Conservation (phyloP, 2,113 vertebrate species). For the Sturnus vulgaris region DNA sequence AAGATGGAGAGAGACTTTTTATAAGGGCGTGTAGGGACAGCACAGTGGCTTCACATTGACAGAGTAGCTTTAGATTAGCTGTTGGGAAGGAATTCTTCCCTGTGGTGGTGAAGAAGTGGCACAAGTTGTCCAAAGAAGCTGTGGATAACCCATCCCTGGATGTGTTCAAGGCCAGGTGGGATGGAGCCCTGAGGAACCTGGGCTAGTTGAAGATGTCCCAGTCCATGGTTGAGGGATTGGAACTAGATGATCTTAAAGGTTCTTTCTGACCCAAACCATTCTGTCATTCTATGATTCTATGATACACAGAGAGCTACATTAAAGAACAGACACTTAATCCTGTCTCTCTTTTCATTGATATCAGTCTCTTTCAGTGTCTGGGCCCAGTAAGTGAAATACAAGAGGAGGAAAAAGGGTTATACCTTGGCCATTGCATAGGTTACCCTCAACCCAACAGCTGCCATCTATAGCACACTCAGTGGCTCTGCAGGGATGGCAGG, state of each 20-base stretch:
- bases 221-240: accelerated
- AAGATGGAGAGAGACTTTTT: not conserved
- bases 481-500: not conserved
- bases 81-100: not conserved
- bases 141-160: not conserved
- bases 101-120: not conserved
- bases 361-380: not conserved
- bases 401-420: not conserved
- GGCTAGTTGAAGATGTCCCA: not conserved
- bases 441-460: not conserved
- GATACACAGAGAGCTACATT: not conserved
- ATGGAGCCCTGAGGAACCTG: not conserved
- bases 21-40: not conserved
- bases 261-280: not conserved
- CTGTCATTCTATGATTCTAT: not conserved
- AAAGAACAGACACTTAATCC: not conserved
- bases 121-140: not conserved
- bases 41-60: not conserved
- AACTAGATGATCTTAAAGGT: not conserved
- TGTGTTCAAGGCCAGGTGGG: not conserved
- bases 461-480: not conserved
- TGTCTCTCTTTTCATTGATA: not conserved
- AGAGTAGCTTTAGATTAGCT: not conserved
- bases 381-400: not conserved
- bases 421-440: not conserved